Conservation (phyloP, 2,797 vertebrate species). For the Propithecus deckenii region DNA sequence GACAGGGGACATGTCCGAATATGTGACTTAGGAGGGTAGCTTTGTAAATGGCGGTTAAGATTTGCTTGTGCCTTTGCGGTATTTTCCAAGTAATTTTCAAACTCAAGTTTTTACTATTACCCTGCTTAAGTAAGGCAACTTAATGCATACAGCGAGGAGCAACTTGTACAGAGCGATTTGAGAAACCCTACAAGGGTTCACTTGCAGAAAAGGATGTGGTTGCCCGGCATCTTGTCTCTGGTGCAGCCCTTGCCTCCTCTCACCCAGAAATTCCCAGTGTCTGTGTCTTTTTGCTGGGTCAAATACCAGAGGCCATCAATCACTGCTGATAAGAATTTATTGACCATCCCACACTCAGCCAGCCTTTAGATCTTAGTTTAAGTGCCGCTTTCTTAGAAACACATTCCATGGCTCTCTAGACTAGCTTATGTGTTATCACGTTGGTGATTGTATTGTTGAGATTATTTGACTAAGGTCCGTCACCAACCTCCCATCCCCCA, state of each 20-base stretch:
- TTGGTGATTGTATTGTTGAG: background rate
- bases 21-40: background rate
- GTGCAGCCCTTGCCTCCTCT: background rate
- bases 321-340: background rate
- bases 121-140: background rate
- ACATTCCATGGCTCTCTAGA: background rate
- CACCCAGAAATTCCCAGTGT: background rate
- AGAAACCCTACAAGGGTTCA: background rate
- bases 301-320: background rate
- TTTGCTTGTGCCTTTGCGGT: background rate
- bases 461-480: background rate
- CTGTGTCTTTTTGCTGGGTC: background rate
- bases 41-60: background rate
- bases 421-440: background rate
- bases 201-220: background rate
- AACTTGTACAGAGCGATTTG: background rate
- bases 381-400: constrained; percentile 27
- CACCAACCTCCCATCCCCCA: background rate
- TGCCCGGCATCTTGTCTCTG: background rate
- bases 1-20: background rate
- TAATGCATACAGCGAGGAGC: background rate
- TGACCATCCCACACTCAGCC: background rate
- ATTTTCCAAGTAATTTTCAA: constrained; percentile 35
- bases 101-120: background rate
- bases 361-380: constrained; percentile 36